These are phyloP conservation scores for Labia minor DNA, from an alignment of 2,888 invertebrate genomes.

Conservation along the genomic window DNA sequence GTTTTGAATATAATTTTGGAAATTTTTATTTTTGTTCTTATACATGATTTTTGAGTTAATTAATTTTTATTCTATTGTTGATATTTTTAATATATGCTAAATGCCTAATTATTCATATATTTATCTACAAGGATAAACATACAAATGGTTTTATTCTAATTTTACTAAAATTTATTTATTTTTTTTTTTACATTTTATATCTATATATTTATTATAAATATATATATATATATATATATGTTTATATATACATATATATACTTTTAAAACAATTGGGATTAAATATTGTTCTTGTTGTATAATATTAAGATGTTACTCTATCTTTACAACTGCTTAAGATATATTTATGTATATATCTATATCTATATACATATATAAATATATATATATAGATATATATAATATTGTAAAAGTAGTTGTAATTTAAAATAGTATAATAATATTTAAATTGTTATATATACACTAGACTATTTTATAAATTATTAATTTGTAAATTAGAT, in stretches of 20 bases:
- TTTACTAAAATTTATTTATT: background rate
- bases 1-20: conserved; percentile 17
- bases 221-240: background rate
- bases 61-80: conserved; percentile 16
- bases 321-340: conserved; percentile 7
- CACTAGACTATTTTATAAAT: conserved; percentile 13
- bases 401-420: conserved; percentile 5
- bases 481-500: conserved; percentile 8
- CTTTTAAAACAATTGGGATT: background rate
- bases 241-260: conserved; percentile 13
- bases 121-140: background rate
- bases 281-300: conserved; percentile 13
- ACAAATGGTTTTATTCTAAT: conserved; percentile 16
- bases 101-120: background rate
- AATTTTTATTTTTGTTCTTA: background rate
- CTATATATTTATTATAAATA: background rate
- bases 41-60: background rate
- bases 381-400: background rate
- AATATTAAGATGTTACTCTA: background rate
- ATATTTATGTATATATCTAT: background rate
- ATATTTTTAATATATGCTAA: conserved; percentile 17
- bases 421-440: conserved; percentile 1
- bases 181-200: background rate
- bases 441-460: background rate
- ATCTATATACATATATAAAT: background rate